These are phyloP conservation scores for Dicrurus megarhynchus DNA, from an alignment of 2,113 vertebrate genomes.

Conservation along the genomic window DNA sequence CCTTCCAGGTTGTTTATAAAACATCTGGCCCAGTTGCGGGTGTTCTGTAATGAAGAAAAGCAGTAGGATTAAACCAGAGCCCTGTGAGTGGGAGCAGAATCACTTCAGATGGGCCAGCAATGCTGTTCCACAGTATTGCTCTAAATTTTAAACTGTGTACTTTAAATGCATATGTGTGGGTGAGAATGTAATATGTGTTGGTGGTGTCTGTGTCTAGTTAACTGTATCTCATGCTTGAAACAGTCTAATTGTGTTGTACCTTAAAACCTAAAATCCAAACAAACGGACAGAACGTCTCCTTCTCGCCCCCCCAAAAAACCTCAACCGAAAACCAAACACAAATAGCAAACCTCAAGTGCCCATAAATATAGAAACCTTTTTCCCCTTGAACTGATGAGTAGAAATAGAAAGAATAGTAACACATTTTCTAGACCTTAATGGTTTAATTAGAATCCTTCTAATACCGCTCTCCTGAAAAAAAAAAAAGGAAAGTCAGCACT, in stretches of 20 bases:
- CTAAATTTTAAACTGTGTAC: neutral
- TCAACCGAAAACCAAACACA: neutral
- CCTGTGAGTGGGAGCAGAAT: neutral
- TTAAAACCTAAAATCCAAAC: neutral
- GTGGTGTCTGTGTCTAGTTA: conserved; percentile 23
- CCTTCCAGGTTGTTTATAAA: neutral
- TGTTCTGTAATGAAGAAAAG: neutral
- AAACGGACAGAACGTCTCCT: neutral
- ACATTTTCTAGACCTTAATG: neutral
- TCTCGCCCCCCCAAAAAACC: rapidly evolving
- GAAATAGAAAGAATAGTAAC: neutral
- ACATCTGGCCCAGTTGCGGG: neutral
- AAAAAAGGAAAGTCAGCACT: neutral
- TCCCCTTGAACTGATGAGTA: neutral
- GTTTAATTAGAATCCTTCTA: neutral
- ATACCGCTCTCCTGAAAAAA: neutral
- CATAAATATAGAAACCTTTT: neutral
- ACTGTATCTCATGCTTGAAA: neutral
- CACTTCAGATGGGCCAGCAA: neutral
- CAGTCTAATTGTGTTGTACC: neutral
- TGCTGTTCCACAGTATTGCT: neutral
- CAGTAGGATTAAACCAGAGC: neutral
- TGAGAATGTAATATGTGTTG: conserved; percentile 1
- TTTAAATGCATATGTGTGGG: conserved; percentile 7
- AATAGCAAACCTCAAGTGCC: neutral